These are phyloP conservation scores for Butorides virescens DNA, from an alignment of 2,113 vertebrate species.

Conservation along the genomic window DNA sequence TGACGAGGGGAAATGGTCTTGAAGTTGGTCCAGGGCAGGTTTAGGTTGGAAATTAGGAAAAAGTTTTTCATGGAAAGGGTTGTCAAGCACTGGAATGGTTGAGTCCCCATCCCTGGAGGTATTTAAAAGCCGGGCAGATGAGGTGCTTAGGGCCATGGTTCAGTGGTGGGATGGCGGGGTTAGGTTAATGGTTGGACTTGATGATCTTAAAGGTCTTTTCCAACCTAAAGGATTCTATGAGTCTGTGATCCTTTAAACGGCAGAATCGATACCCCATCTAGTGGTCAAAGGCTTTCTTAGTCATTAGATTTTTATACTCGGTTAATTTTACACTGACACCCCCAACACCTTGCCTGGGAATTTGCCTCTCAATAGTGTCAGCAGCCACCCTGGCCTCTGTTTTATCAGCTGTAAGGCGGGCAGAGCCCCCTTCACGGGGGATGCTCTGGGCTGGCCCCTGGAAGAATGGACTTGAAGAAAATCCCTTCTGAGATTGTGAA, in stretches of 20 bases:
- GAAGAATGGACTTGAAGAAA: background rate
- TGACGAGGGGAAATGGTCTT: too few species aligned
- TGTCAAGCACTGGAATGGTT: too few species aligned
- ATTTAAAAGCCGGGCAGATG: too few species aligned
- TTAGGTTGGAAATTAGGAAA: too few species aligned
- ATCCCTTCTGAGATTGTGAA: background rate
- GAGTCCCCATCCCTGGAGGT: too few species aligned
- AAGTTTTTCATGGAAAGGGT: too few species aligned
- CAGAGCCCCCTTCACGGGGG: accelerated
- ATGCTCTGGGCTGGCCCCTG: background rate
- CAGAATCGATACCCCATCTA: background rate
- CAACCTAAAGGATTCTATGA: too few species aligned
- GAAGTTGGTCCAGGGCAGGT: too few species aligned
- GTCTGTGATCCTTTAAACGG: background rate
- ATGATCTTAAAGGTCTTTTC: too few species aligned
- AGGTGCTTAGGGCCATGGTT: too few species aligned
- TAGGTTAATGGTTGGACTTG: too few species aligned
- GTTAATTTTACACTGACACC: background rate
- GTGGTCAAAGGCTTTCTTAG: background rate
- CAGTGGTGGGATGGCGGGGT: too few species aligned
- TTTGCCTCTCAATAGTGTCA: background rate
- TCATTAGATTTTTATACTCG: accelerated
- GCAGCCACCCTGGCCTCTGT: background rate
- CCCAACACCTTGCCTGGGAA: background rate
- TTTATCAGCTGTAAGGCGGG: background rate